Evolutionary conservation across 2,113 vertebrate species (phyloP), one percentile per base, ranked within the genome.

Genomic region (Coreoperca whiteheadi): DNA sequence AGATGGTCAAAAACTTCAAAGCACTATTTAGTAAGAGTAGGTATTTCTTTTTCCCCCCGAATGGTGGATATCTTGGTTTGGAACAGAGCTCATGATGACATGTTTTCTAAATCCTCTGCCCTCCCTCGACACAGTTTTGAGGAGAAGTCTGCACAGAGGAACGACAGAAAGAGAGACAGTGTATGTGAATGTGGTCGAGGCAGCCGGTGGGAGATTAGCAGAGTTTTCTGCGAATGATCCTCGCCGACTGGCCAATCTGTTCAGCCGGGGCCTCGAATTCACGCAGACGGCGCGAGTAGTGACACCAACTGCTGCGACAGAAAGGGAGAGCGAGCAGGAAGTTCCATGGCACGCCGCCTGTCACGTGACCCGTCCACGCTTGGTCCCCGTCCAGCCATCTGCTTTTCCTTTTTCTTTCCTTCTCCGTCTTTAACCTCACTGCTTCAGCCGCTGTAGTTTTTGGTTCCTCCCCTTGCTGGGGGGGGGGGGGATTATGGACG

Each of bases 231-330:
- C 73, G 83, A 92, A 86, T 94, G 93, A 94, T 94, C 93, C 91
- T 93, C 88, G 74, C 88, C 93, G 93, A 94, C 91, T 92, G 91
- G 90, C 93, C 92, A 93, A 93, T 93, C 93, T 94, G 92, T 94
- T 94, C 93, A 89, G 84, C 88, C 83, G 81, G 85, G 89, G 88
- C 89, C 90, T 90, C 81, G 82, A 71, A 94, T 88, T 92, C 92
- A 92, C 87, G 88, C 94, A 93, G 93, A 92, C 92, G 91, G 91
- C 80, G 83, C 83, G 87, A 91, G 91, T 92, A 92, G 93, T 93
- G 92, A 90, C 92, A 94, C 92, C 92, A 91, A 90, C 91, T 93
- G 92, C 91, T 88, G 92, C 83, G 90, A 89, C 84, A 82, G 90
- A 92, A 63, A 89, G 85, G 88, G 85, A 90, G 82, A 90, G 90